Conservation (phyloP, 2,113 vertebrate species). For the Furnarius figulus region DNA sequence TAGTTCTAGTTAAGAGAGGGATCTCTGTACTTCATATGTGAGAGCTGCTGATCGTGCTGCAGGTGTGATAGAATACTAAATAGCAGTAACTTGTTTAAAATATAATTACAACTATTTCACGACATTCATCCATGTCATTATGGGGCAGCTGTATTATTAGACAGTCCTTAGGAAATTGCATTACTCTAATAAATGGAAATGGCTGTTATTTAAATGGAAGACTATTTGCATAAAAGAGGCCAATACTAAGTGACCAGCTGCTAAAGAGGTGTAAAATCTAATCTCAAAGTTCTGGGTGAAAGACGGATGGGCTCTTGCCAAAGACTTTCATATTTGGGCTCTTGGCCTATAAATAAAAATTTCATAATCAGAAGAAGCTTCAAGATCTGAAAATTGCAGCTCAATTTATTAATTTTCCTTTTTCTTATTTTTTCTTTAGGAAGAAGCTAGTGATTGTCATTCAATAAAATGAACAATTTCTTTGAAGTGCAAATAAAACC, state of each 20-base stretch:
- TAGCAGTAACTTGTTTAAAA: conserved; percentile 14
- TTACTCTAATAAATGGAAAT: conserved; percentile 50
- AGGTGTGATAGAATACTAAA: background rate
- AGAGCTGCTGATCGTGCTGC: background rate
- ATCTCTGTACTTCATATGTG: background rate
- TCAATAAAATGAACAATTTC: background rate
- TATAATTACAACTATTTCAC: conserved; percentile 4
- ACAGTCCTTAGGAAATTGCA: conserved; percentile 12
- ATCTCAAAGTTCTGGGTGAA: background rate
- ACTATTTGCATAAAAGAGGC: conserved; percentile 31
- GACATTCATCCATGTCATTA: background rate
- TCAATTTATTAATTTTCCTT: background rate
- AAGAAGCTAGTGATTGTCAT: background rate
- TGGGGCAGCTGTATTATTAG: conserved; percentile 36
- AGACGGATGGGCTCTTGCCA: background rate
- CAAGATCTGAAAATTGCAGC: background rate
- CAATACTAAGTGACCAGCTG: background rate
- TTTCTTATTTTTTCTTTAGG: background rate
- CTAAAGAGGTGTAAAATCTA: conserved; percentile 12
- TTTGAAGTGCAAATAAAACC: background rate
- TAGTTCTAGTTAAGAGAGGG: background rate
- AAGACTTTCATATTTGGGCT: background rate
- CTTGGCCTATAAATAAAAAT: background rate
- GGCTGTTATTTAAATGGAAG: conserved; percentile 1
- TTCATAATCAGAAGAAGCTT: background rate